These are phyloP conservation scores for Conus betulinus DNA, from an alignment of 1,140 invertebrate species.

Conservation along the genomic window DNA sequence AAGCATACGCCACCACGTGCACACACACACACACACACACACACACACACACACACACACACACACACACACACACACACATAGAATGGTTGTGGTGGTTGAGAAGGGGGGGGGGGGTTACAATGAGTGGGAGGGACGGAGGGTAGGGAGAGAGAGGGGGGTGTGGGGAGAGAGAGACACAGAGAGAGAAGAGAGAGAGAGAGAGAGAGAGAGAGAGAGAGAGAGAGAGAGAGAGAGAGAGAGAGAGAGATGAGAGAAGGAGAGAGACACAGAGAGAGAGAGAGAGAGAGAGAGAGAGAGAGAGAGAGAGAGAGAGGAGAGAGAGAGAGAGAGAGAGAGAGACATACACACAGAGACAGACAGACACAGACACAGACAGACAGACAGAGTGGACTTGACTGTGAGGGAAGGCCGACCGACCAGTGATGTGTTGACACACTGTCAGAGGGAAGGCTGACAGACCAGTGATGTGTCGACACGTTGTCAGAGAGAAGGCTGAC, in stretches of 20 bases:
- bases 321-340: slow-evolving; percentile 7
- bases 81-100: background rate
- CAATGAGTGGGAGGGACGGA: background rate
- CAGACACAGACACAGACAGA: background rate
- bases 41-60: background rate
- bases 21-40: background rate
- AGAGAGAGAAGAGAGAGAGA: background rate
- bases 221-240: background rate
- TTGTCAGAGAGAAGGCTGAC: background rate
- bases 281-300: background rate
- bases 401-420: slow-evolving; percentile 53
- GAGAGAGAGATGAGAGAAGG: background rate
- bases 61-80: background rate
- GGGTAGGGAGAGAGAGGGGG: background rate
- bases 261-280: background rate
- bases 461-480: no score
- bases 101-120: background rate
- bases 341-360: background rate
- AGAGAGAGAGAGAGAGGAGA: background rate
- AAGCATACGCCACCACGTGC: background rate
- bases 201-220: background rate
- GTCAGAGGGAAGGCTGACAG: no score
- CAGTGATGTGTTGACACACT: slow-evolving; percentile 57
- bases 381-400: slow-evolving; percentile 49
- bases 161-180: no score